Evolutionary conservation across 2,888 invertebrate species (phyloP), one percentile per base, ranked within the genome.

Genomic region (Allophyes oxyacanthae): DNA sequence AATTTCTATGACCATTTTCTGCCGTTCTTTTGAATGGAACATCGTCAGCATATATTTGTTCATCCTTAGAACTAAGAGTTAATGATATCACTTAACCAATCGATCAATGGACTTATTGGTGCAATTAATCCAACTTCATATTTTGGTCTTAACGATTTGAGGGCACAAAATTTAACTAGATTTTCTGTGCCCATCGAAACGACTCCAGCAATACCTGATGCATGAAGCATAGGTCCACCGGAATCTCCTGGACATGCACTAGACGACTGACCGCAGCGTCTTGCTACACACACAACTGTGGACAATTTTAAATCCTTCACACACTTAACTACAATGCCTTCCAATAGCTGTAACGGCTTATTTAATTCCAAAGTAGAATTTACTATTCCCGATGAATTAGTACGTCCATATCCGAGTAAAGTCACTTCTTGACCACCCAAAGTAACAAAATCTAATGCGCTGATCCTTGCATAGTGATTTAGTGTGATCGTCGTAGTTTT

Each of bases 161-260:
- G 14, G 1, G 0, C 0, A 10, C 64, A 64, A 7, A 53, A 32
- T 10, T 0, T 0, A 0, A 0, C 0, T 0, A 20, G 0, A 14
- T 32, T 0, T 1, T 0, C 0, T 0, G 46, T 6, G 3, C 25
- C 46, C 0, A 37, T 0, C 9, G 62, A 30, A 14, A 52, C 52
- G 30, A 64, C n/a, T 6, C 36, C 64, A 7, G 61, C 26, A 5
- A 64, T n/a, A 15, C 68, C 64, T 28, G 64, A 64, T 6, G 38
- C 2, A 10, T 64, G 64, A 2, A 64, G 14, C 32, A 67, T 0
- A 1, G 64, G 64, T 1, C 64, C 64, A 0, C 68, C 64, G 1
- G 68, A 64, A 13, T 64, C 64, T 7, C 68, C 64, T 0, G 13
- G 15, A 53, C 68, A 64, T 13, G 38, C 0, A 8, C 38, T 8